Evolutionary conservation across 2,113 vertebrate species (phyloP).

Genomic region (Cinclus mexicanus): DNA sequence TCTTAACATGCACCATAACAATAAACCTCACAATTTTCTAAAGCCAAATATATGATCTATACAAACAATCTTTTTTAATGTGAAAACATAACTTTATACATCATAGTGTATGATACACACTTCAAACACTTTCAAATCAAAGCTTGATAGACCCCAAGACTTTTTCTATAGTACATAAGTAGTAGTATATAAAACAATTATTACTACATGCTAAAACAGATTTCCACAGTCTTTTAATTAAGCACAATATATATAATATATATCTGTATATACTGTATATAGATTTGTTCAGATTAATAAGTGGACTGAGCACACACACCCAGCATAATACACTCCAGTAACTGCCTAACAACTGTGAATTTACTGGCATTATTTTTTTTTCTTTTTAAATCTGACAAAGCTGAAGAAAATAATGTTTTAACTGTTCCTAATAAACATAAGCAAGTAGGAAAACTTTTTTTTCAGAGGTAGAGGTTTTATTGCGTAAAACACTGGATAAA

Average conservation of each 20-base stretch:
- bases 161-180: conserved; percentile 41
- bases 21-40: conserved; percentile 33
- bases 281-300: conserved; percentile 48
- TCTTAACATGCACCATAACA: neutral
- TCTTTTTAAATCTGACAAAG: conserved; percentile 30
- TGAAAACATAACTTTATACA: conserved; percentile 51
- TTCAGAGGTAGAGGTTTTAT: conserved; percentile 91
- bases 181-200: conserved; percentile 55
- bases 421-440: conserved; percentile 64
- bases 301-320: conserved; percentile 53
- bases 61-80: conserved; percentile 56
- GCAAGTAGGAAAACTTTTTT: conserved; percentile 68
- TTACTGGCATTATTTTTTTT: conserved; percentile 27
- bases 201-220: conserved; percentile 50
- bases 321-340: conserved; percentile 58
- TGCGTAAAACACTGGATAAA: conserved; percentile 88
- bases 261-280: conserved; percentile 40
- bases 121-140: conserved; percentile 57
- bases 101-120: conserved; percentile 25
- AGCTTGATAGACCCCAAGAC: conserved; percentile 38
- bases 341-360: conserved; percentile 60
- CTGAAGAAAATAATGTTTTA: conserved; percentile 40
- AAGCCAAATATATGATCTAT: conserved; percentile 58
- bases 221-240: conserved; percentile 66
- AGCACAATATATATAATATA: conserved; percentile 56